These are phyloP conservation scores for Drosophila quinaria DNA, from an alignment of 2,888 invertebrate species.

Conservation along the genomic window DNA sequence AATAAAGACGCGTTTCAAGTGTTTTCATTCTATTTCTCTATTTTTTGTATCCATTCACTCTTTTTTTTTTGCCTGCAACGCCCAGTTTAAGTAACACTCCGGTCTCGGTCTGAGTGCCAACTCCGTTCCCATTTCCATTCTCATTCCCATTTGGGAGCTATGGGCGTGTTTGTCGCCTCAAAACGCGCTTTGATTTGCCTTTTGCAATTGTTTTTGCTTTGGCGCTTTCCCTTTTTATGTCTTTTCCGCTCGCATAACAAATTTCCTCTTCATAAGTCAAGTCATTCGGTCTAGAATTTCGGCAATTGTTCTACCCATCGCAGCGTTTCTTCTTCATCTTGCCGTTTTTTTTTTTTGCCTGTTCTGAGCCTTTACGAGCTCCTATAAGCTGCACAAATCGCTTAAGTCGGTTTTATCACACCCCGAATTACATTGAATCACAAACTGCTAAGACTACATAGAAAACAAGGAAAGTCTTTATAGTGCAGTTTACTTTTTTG, in stretches of 20 bases:
- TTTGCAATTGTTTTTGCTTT: conserved; percentile 39
- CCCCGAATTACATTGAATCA: conserved; percentile 34
- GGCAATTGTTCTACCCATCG: conserved; percentile 34
- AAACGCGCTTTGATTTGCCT: conserved; percentile 62
- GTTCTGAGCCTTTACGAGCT: conserved; percentile 45
- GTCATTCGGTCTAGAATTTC: conserved; percentile 37
- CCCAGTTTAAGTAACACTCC: conserved; percentile 33
- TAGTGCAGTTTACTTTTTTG: conserved; percentile 32
- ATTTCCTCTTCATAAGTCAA: conserved; percentile 71
- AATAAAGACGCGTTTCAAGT: conserved; percentile 43
- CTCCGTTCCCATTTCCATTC: not conserved
- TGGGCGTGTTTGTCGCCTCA: conserved; percentile 58
- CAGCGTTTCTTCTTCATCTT: not conserved
- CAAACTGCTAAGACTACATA: conserved; percentile 34
- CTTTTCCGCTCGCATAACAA: conserved; percentile 51
- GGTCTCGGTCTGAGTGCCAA: not conserved
- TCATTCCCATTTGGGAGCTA: conserved; percentile 28
- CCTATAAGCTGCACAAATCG: conserved; percentile 59
- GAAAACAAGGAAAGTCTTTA: conserved; percentile 2
- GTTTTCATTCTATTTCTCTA: conserved; percentile 1
- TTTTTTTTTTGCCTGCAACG: conserved; percentile 41
- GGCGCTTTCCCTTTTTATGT: conserved; percentile 49
- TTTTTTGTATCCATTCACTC: not conserved
- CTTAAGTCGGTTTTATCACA: conserved; percentile 54
- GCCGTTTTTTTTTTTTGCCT: not conserved